Base-by-base conservation (phyloP, 2,113 vertebrate species). In the Promerops cafer region DNA sequence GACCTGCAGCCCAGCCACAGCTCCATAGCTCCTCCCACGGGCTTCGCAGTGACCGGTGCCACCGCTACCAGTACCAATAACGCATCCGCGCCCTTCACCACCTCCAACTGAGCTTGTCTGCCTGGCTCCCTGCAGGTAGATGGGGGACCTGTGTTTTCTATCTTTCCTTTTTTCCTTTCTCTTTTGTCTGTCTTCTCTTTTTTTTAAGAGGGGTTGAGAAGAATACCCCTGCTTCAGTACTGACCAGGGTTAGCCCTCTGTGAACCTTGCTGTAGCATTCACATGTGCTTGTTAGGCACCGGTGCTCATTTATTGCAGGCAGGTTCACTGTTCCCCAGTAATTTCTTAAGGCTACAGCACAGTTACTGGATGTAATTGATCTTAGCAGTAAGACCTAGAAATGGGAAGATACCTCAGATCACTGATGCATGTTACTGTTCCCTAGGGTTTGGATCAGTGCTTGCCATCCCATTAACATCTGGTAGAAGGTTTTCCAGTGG, bases 1-100 rank as follows among this genome's bases (percentile, higher is more conserved):
- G 99, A 99, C 97, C 98, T 99, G 97, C 99, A 99, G 98, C 99
- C 99, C 97, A 99, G 99, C 98, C 99, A 99, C 98, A 99, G 99
- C 97, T 99, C 99, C 70, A 99, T 98, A 90, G 99, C 99, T 54
- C 99, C 99, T 94, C 99, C 99, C 39, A 99, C 99, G 87, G 99
- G 99, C 98, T 99, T 99, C 95, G 98, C 99, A 78, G 98, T 98
- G 83, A 99, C 99, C 91, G 98, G 99, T 98, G 99, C 98, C 98
- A 99, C 99, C 69, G 98, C 99, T 97, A 98, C 99, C 92, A 99
- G 99, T 98, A 99, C 99, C 98, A 99, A 98, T 98, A 99, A 98
- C 14, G 97, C 98, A 96, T 98, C 98, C 1, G 98, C 98, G 16
- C 98, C 99, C 79, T 99, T 99, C 93, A 97, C 98, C 98, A 95